A percentile compares a stretch with the other conserved stretches of the same genome.
Evolutionary conservation across 2,797 vertebrate species (phyloP).

Genomic region (Dermochelys coriacea): DNA sequence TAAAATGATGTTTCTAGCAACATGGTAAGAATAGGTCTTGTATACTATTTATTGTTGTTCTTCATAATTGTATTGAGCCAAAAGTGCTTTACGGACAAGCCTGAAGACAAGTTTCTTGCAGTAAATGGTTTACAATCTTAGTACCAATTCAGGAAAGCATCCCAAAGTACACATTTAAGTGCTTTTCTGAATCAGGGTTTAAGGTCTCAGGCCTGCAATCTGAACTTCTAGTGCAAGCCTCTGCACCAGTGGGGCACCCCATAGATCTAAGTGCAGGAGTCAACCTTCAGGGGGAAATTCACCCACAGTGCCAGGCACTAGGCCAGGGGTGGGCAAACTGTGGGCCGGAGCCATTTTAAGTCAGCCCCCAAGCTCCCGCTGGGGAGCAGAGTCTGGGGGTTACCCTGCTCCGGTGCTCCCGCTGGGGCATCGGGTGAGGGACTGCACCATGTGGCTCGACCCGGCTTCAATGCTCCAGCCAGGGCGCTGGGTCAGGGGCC

Average conservation of each 20-base stretch:
- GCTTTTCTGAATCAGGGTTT: no score
- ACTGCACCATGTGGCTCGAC: no score
- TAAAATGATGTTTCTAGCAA: not conserved
- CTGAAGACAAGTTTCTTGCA: accelerated
- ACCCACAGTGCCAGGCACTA: not conserved
- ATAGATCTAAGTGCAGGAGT: accelerated
- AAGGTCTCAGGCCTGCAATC: not conserved
- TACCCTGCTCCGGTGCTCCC: no score
- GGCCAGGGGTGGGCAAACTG: not conserved
- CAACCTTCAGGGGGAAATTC: not conserved
- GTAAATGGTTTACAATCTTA: no score
- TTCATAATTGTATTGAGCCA: no score
- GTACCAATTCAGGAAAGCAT: accelerated
- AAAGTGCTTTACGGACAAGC: not conserved
- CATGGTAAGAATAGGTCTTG: not conserved
- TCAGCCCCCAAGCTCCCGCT: no score
- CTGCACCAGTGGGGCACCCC: not conserved
- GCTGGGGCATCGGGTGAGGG: no score
- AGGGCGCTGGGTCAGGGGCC: no score
- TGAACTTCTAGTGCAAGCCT: not conserved
- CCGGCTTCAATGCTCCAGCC: no score
- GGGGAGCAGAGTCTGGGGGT: no score
- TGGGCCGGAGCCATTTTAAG: no score
- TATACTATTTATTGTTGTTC: not conserved
- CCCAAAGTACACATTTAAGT: not conserved